Evolutionary conservation across 1,140 invertebrate genomes (phyloP).

Genomic region (Carcinoscorpius rotundicauda): DNA sequence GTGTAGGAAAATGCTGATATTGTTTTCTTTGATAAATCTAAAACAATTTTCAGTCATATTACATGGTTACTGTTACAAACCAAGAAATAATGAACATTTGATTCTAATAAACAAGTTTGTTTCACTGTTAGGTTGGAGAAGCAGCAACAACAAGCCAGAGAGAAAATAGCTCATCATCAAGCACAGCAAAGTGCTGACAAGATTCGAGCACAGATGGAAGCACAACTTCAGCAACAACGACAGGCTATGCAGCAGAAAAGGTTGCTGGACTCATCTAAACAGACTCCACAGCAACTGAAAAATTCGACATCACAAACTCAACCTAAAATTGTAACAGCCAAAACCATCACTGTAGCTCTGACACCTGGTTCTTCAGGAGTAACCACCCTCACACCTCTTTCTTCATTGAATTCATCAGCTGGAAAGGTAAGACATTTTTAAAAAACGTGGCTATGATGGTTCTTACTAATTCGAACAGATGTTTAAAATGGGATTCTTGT

Average conservation of each 20-base stretch:
- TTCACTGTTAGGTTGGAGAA: conserved; percentile 19
- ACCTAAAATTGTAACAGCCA: no score
- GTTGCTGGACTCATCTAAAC: conserved; percentile 29
- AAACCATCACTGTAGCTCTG: neutral
- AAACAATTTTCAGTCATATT: conserved; percentile 3
- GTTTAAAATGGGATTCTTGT: no score
- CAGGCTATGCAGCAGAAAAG: conserved; percentile 76
- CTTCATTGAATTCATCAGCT: no score
- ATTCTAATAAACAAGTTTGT: neutral
- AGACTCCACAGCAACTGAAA: no score
- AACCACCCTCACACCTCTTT: no score
- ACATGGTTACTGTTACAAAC: neutral
- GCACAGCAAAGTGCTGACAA: conserved; percentile 47
- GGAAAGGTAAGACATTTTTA: no score
- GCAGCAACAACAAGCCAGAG: conserved; percentile 18
- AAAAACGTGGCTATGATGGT: no score
- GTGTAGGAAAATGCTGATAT: no score
- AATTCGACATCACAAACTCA: no score
- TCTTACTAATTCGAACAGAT: no score
- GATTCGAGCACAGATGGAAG: conserved; percentile 82
- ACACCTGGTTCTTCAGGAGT: neutral
- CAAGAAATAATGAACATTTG: no score
- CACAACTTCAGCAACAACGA: conserved; percentile 69
- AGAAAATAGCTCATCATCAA: conserved; percentile 18
- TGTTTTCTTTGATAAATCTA: neutral